These are phyloP conservation scores for Adelphocoris suturalis DNA, from an alignment of 2,888 invertebrate species.

Conservation along the genomic window DNA sequence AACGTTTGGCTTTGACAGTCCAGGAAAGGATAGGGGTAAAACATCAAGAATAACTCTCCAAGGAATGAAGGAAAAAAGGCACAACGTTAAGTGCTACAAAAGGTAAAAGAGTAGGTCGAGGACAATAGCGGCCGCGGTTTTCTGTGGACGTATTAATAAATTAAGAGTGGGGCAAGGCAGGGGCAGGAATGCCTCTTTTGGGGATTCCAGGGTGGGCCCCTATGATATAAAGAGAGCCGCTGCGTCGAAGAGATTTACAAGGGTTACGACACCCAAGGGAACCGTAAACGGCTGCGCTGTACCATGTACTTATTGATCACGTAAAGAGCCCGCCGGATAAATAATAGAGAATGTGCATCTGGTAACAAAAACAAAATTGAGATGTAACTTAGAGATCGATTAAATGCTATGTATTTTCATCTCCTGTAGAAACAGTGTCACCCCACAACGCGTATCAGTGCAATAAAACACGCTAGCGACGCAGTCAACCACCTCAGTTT, in stretches of 20 bases:
- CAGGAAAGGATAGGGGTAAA: neutral
- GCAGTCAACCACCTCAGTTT: too few species aligned
- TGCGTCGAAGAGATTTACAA: constrained; percentile 51
- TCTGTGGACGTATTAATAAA: constrained; percentile 56
- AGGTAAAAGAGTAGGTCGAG: constrained; percentile 21
- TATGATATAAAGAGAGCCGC: constrained; percentile 56
- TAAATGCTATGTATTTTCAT: too few species aligned
- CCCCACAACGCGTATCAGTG: too few species aligned
- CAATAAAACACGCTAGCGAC: too few species aligned
- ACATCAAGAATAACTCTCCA: neutral
- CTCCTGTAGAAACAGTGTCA: too few species aligned
- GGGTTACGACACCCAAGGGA: constrained; percentile 44
- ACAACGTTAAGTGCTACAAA: neutral
- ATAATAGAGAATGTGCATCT: constrained; percentile 23
- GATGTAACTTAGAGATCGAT: too few species aligned
- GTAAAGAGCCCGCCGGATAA: neutral
- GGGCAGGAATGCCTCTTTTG: constrained; percentile 50
- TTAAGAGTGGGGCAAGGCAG: neutral
- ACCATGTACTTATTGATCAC: constrained; percentile 45
- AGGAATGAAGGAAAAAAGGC: neutral
- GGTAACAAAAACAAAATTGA: too few species aligned
- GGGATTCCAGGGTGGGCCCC: constrained; percentile 48
- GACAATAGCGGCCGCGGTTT: constrained; percentile 44
- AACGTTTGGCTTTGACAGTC: neutral
- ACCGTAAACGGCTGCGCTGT: constrained; percentile 36